Percentiles rank a stretch among this genome's conserved stretches.
phyloP scores from a whole-genome alignment of 2,113 vertebrate species.

The Mus musculus region DNA sequence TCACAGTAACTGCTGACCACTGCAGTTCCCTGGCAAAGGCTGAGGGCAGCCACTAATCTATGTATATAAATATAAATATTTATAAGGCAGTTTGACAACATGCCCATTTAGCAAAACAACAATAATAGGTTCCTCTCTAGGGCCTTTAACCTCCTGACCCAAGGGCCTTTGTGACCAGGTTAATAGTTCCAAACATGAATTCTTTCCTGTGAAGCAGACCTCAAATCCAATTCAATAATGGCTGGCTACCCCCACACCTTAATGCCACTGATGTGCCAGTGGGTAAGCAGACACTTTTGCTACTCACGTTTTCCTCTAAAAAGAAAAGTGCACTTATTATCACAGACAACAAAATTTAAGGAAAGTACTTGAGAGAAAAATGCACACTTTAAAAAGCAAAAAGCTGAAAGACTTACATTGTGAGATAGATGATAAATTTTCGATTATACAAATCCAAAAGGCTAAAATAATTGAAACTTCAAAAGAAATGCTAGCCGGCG shows the following conservation, averaged over 20 bases:
- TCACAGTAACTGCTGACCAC: background rate
- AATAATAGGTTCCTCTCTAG: background rate
- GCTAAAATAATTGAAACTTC: slow-evolving; percentile 56
- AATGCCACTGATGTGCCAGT: background rate
- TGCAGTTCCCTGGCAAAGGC: background rate
- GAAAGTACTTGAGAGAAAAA: slow-evolving; percentile 14
- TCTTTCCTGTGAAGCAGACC: background rate
- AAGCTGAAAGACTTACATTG: slow-evolving; percentile 58
- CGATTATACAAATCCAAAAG: slow-evolving; percentile 62
- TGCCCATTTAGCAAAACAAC: background rate
- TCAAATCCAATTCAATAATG: background rate
- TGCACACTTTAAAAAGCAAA: slow-evolving; percentile 38
- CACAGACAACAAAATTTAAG: slow-evolving; percentile 42
- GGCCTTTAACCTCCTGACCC: background rate
- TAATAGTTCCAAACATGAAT: background rate
- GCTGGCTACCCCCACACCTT: background rate
- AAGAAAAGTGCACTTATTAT: slow-evolving; percentile 34
- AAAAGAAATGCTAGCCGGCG: slow-evolving; percentile 48
- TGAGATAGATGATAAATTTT: slow-evolving; percentile 51
- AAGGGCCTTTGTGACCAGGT: background rate
- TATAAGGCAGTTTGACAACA: background rate
- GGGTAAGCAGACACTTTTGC: background rate
- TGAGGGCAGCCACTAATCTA: background rate
- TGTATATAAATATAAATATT: background rate
- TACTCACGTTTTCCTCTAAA: slow-evolving; percentile 28